Conservation (phyloP, 2,888 invertebrate genomes). For the Philonicus albiceps region DNA sequence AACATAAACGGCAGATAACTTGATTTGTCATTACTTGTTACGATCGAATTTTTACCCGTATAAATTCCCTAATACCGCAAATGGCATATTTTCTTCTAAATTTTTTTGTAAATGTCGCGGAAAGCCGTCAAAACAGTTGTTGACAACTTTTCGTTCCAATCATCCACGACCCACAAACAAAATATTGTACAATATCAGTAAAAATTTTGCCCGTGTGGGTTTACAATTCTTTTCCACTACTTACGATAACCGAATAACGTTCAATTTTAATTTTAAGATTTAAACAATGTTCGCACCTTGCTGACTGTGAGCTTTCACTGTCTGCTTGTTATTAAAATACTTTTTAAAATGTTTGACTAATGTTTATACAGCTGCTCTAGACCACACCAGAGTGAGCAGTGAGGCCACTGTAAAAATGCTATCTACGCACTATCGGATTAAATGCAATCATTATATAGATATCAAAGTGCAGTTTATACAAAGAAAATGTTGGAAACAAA, state of each 20-base stretch:
- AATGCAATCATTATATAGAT: too few relatives aligned
- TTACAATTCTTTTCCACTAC: not conserved
- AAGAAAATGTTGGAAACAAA: too few relatives aligned
- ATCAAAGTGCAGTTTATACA: too few relatives aligned
- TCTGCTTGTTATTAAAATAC: not conserved
- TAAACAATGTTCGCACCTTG: too few relatives aligned
- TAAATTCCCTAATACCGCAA: not conserved
- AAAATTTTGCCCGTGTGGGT: not conserved
- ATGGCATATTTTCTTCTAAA: not conserved
- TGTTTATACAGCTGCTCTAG: not conserved
- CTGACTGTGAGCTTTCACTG: not conserved
- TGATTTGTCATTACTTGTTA: not conserved
- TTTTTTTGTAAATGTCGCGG: not conserved
- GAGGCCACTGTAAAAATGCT: not conserved
- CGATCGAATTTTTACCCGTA: not conserved
- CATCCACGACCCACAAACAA: not conserved
- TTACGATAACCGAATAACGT: not conserved
- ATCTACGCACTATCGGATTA: not conserved
- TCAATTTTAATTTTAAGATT: too few relatives aligned
- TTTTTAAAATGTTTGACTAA: not conserved
- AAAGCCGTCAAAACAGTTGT: not conserved
- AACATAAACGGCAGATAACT: slow-evolving; percentile 42
- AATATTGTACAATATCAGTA: not conserved
- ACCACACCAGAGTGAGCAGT: not conserved
- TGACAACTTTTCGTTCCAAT: not conserved